phyloP scores from a whole-genome alignment of 2,888 invertebrate species.

The Torymus tubicola region DNA sequence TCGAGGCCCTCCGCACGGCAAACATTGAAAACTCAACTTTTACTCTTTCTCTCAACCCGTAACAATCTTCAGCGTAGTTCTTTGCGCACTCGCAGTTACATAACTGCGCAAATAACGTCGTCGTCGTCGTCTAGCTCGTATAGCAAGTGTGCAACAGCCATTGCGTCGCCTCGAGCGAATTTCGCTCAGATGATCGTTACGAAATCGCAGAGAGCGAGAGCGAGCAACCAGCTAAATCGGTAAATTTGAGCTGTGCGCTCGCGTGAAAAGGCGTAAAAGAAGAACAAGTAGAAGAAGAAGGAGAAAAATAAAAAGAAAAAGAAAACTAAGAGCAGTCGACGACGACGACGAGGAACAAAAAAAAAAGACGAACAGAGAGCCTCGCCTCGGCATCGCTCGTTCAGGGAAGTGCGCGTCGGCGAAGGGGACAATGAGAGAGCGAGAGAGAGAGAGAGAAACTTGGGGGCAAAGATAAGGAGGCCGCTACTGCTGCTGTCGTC shows the following conservation, averaged over 20 bases:
- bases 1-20: no score
- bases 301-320: no score
- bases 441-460: background rate
- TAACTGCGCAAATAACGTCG: no score
- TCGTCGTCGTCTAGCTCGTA: no score
- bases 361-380: background rate
- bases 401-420: no score
- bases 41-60: no score
- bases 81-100: no score
- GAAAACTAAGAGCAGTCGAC: background rate
- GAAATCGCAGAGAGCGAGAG: background rate
- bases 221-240: conserved; percentile 22
- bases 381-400: no score
- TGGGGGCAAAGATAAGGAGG: background rate
- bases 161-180: conserved; percentile 8
- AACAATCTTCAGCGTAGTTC: no score
- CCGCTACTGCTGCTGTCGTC: background rate
- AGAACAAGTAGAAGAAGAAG: conserved; percentile 2
- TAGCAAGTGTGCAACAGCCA: no score
- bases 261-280: background rate
- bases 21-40: no score
- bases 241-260: conserved; percentile 4
- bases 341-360: no score
- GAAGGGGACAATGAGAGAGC: background rate
- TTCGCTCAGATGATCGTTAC: conserved; percentile 31